Base-by-base conservation (phyloP, 2,888 invertebrate species). In the Melangyna quadrimaculata region DNA sequence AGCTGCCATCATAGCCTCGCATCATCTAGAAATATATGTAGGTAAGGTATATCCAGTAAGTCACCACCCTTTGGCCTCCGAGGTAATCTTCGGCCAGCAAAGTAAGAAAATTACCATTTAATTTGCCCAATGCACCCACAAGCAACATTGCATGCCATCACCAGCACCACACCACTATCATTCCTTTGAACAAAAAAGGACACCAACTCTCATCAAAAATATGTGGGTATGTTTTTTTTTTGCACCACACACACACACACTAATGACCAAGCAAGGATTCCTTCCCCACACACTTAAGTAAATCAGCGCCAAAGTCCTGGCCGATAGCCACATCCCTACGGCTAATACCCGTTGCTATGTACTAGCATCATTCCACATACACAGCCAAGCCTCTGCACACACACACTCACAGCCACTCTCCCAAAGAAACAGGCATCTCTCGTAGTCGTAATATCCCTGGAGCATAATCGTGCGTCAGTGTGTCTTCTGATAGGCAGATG, bases 261-360 rank as follows among this genome's bases (percentile, higher is more conserved):
- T 0, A 48, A 10, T 2, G 17, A 24, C 35, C 27, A 72, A 51
- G 48, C 37, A 24, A 55, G 14, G 29, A 63, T 37, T 67, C 27
- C 48, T 57, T 57, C 55, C 59, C 17, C 59, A 77, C 78, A 82
- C 78, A 72, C 61, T 67, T 40, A 71, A 75, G 83, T 86, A 86
- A 81, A 81, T 81, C 90, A 90, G 90, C 91, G 90, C 91, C 89
- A 88, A 89, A 88, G 86, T 90, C 89, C 89, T 90, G 89, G 89
- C 90, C 90, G 91, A 90, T 90, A 91, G 91, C 89, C 89, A 90
- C 90, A 89, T 89, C 89, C 90, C 91, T 91, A 63, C 86, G 86
- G 86, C 86, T 35, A 86, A 81, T 81, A 48, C 65, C 81, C 86
- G 40, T 17, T 61, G 55, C 69, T 86, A 86, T 86, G 27, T 86